These are phyloP conservation scores for Dryobates pubescens DNA, from an alignment of 2,797 vertebrate species.

Conservation along the genomic window DNA sequence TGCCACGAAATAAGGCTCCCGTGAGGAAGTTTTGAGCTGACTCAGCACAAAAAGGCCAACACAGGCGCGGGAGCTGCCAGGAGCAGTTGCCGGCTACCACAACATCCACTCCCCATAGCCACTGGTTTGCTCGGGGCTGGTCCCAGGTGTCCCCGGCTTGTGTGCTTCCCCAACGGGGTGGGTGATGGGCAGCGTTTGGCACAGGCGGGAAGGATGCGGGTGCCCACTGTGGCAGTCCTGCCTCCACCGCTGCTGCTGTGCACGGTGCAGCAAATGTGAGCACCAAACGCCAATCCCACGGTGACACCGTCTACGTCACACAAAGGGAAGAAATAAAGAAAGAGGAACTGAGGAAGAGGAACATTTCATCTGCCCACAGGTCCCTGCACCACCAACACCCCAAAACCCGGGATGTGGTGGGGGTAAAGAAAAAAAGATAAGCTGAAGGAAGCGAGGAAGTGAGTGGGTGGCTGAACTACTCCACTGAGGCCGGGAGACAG, in stretches of 20 bases:
- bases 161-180: not conserved
- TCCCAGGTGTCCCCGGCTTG: not conserved
- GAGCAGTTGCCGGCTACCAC: not conserved
- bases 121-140: not conserved
- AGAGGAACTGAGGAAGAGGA: conserved; percentile 53
- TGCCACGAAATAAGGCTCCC: not conserved
- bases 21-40: conserved; percentile 45
- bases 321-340: conserved; percentile 46
- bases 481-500: not conserved
- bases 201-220: not conserved
- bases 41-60: conserved; percentile 10
- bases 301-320: conserved; percentile 49
- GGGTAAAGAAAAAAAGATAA: not conserved
- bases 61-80: not conserved
- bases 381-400: not conserved
- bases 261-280: not conserved
- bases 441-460: not conserved
- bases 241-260: not conserved
- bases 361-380: conserved; percentile 28
- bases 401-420: not conserved
- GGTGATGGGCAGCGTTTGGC: not conserved
- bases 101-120: not conserved
- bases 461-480: not conserved
- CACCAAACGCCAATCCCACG: not conserved
- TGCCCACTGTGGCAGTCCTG: fast-evolving